Conservation (phyloP, 2,888 invertebrate genomes). For the Oscheius sp. region DNA sequence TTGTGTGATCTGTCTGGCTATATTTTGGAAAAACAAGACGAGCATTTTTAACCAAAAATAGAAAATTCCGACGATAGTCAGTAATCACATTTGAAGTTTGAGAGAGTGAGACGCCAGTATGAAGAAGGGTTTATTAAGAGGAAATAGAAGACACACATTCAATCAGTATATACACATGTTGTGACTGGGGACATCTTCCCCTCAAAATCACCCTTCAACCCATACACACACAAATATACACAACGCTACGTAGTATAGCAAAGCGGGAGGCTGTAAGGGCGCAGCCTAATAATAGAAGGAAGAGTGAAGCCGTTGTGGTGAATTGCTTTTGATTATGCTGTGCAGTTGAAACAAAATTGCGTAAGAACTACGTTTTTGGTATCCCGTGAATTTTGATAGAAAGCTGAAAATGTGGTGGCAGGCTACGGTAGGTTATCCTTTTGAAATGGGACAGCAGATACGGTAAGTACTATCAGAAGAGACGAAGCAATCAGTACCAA, state of each 20-base stretch:
- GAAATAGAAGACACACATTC: not conserved
- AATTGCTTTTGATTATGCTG: constrained; percentile 30
- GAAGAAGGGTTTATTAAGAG: constrained; percentile 21
- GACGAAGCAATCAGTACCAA: constrained; percentile 69
- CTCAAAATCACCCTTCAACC: too few relatives aligned
- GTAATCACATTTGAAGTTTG: constrained; percentile 8
- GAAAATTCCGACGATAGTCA: not conserved
- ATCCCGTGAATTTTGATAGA: constrained; percentile 30
- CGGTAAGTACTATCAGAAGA: constrained; percentile 69
- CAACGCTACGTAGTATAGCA: constrained; percentile 7
- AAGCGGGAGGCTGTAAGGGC: constrained; percentile 17
- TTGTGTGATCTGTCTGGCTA: too few relatives aligned
- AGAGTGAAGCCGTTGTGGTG: constrained; percentile 33
- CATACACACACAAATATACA: not conserved
- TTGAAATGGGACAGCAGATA: constrained; percentile 71
- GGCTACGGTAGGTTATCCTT: constrained; percentile 42
- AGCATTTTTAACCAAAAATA: not conserved
- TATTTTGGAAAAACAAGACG: too few relatives aligned
- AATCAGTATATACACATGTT: constrained; percentile 19
- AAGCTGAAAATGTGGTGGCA: constrained; percentile 8
- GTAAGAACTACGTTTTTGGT: constrained; percentile 25
- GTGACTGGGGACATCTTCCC: constrained; percentile 7
- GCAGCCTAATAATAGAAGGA: constrained; percentile 34
- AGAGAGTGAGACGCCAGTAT: constrained; percentile 24
- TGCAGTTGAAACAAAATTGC: constrained; percentile 12